Evolutionary conservation across 2,113 vertebrate species (phyloP).

Genomic region (Daubentonia madagascariensis): DNA sequence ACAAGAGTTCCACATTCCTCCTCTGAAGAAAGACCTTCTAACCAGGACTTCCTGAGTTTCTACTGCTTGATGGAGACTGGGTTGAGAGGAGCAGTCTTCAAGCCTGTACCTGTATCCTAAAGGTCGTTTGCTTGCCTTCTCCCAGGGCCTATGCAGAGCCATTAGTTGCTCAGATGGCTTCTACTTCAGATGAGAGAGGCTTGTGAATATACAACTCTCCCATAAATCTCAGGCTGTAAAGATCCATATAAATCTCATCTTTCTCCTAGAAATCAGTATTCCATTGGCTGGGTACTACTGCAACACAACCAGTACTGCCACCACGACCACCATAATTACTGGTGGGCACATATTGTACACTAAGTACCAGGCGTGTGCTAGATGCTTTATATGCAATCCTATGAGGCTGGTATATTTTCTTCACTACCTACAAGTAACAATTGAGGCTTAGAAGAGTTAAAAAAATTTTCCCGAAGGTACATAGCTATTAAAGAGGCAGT

Average conservation of each 20-base stretch:
- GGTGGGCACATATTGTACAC: too few relatives aligned
- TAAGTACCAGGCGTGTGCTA: neutral
- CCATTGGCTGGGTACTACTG: neutral
- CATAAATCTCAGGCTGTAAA: neutral
- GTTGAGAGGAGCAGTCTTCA: neutral
- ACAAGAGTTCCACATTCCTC: neutral
- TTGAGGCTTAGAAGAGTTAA: neutral
- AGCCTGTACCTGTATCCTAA: neutral
- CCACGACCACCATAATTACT: neutral
- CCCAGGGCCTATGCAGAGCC: neutral
- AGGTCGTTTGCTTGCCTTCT: neutral
- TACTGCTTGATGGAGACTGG: neutral
- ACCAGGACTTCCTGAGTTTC: neutral
- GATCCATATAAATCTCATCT: neutral
- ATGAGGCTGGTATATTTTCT: neutral
- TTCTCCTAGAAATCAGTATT: neutral
- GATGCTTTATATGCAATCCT: neutral
- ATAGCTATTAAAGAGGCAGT: neutral
- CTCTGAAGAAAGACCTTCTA: neutral
- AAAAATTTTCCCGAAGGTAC: neutral
- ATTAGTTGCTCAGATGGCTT: neutral
- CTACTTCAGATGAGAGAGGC: neutral
- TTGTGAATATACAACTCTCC: neutral
- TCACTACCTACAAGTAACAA: neutral
- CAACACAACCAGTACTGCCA: too few relatives aligned